Evolutionary conservation across 2,113 vertebrate genomes (phyloP), one percentile per base, ranked within the genome.

Genomic region (Varanus komodoensis): DNA sequence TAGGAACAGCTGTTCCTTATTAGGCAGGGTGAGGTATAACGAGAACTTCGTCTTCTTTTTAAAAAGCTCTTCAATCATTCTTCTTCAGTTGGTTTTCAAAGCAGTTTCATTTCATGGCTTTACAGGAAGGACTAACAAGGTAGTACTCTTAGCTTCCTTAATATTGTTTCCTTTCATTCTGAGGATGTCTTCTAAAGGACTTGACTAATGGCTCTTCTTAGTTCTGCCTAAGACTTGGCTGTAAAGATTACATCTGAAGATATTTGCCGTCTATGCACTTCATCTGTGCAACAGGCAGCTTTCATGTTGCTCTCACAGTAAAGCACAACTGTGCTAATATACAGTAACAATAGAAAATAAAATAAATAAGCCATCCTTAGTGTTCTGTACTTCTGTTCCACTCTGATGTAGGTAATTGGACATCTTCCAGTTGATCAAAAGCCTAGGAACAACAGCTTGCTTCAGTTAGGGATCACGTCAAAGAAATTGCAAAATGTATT

Each of bases 1-100:
- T 79, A 87, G 78, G 27, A 89, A 75, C 85, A 86, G 52, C 15
- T 92, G 89, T 23, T 91, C 23, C 90, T 89, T 90, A 69, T 84
- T 83, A 90, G 7, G 12, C 25, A 77, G 50, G 44, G n/a, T 80
- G 61, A 90, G 61, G 80, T 64, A 80, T 61, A 9, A 92, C 71
- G 0, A 93, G 25, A 34, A 83, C 74, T 85, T 67, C 57, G 6
- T 54, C 11, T 54, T 54, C 11, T 54, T 54, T 84, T 68, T 54
- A 32, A 69, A 25, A 90, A 71, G 0, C 17, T 88, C 12, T 80
- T 91, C 73, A 61, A 8, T 77, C 85, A 52, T 2, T 90, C 73
- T 81, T 90, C 89, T 93, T 14, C 15, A 86, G 48, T 17, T 89
- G 44, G 3, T 57, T 90, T 93, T 82, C 90, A 25, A 73, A 25